phyloP scores from a whole-genome alignment of 2,797 vertebrate genomes.

The Phalloptychus januarius region DNA sequence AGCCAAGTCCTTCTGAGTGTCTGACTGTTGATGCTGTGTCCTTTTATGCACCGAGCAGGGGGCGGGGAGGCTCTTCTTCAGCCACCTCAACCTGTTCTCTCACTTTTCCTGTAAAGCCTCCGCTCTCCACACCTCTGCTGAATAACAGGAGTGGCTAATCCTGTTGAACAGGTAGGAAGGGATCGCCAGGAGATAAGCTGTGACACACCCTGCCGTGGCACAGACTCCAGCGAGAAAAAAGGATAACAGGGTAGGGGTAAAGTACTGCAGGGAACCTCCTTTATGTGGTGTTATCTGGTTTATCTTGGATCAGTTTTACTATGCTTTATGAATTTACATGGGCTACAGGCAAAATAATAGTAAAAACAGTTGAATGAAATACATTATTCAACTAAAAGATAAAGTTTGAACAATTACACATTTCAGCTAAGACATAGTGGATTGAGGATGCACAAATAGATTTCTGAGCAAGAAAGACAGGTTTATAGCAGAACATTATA shows the following conservation, averaged over 20 bases:
- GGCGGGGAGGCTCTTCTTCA: conserved; percentile 42
- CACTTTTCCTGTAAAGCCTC: conserved; percentile 51
- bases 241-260: conserved; percentile 14
- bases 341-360: background rate
- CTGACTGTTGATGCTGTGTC: conserved; percentile 30
- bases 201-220: conserved; percentile 71
- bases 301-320: background rate
- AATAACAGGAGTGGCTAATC: conserved; percentile 67
- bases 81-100: conserved; percentile 61
- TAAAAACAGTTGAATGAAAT: background rate
- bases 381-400: background rate
- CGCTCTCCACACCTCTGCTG: conserved; percentile 35
- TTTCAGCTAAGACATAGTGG: background rate
- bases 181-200: conserved; percentile 70
- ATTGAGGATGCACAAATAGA: background rate
- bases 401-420: background rate
- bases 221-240: conserved; percentile 25
- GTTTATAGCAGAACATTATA: background rate
- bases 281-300: background rate
- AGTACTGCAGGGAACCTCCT: conserved; percentile 1
- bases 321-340: background rate
- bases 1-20: conserved; percentile 82
- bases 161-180: conserved; percentile 81
- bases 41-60: conserved; percentile 63
- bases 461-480: background rate